Conservation (phyloP, 2,888 invertebrate species). For the Dynastes hyllus region DNA sequence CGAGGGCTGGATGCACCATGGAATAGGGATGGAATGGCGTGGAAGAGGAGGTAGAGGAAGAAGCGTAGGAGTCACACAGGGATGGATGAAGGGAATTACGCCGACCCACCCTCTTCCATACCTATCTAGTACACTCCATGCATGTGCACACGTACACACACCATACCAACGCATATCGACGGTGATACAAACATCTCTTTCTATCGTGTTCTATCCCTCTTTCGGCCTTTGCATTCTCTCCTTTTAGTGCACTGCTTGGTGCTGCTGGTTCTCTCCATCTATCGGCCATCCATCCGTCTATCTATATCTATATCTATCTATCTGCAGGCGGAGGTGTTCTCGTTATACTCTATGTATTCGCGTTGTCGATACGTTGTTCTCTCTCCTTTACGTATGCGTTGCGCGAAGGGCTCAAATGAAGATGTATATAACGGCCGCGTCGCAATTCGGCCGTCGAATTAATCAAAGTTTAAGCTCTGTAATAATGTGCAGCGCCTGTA, state of each 20-base stretch:
- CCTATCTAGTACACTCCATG: neutral
- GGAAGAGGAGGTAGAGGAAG: neutral
- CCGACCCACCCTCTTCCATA: neutral
- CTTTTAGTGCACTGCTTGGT: neutral
- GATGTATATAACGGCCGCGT: slow-evolving; percentile 65
- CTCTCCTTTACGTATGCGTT: slow-evolving; percentile 17
- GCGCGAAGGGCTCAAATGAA: slow-evolving; percentile 57
- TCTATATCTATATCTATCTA: slow-evolving; percentile 16
- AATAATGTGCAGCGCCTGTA: slow-evolving; percentile 70
- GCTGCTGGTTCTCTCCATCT: slow-evolving; percentile 1
- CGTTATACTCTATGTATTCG: neutral
- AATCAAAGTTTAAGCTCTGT: slow-evolving; percentile 72
- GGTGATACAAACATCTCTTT: too few species aligned
- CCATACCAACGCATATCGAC: neutral
- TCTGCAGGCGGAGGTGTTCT: too few species aligned
- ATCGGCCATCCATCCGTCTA: slow-evolving; percentile 22
- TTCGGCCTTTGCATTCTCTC: neutral
- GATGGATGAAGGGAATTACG: slow-evolving; percentile 7
- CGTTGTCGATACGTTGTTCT: neutral
- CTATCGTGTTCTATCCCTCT: too few species aligned
- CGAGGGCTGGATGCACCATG: neutral
- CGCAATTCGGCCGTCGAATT: slow-evolving; percentile 70
- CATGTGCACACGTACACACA: neutral
- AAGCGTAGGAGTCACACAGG: neutral
- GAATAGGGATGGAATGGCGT: neutral